Conservation (phyloP, 2,888 invertebrate genomes). For the Tribolium freemani region DNA sequence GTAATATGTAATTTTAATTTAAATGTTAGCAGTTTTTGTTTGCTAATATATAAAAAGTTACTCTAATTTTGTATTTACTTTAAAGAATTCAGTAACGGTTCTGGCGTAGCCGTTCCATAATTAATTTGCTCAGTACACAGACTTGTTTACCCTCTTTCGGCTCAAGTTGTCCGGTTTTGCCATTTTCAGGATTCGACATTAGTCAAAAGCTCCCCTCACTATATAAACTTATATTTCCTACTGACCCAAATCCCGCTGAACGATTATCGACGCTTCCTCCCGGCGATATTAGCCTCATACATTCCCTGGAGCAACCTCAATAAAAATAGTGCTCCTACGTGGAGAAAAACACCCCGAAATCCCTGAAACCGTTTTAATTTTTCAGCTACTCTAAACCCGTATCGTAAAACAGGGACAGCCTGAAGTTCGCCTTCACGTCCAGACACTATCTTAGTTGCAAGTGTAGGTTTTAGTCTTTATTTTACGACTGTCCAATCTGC, state of each 20-base stretch:
- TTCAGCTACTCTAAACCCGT: slow-evolving; percentile 25
- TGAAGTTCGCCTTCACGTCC: slow-evolving; percentile 23
- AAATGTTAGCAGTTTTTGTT: no score
- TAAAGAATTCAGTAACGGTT: no score
- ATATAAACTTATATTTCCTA: not conserved
- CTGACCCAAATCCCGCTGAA: slow-evolving; percentile 20
- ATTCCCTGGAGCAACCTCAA: slow-evolving; percentile 6
- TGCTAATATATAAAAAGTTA: no score
- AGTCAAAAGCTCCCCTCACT: not conserved
- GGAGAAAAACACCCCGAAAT: slow-evolving; percentile 9
- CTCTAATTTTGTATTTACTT: no score
- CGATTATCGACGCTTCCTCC: slow-evolving; percentile 16
- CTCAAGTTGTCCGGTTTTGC: not conserved
- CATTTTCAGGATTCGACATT: not conserved
- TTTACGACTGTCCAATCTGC: slow-evolving; percentile 46
- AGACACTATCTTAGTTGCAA: slow-evolving; percentile 39
- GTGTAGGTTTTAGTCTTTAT: slow-evolving; percentile 50
- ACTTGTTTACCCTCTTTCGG: not conserved
- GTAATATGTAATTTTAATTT: no score
- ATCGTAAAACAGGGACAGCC: slow-evolving; percentile 32
- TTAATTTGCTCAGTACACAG: no score
- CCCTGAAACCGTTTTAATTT: slow-evolving; percentile 33
- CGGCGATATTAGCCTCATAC: slow-evolving; percentile 12
- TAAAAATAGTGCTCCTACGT: slow-evolving; percentile 24
- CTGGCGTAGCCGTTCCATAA: no score